Evolutionary conservation across 2,113 vertebrate genomes (phyloP).

Genomic region (Apteryx owenii): DNA sequence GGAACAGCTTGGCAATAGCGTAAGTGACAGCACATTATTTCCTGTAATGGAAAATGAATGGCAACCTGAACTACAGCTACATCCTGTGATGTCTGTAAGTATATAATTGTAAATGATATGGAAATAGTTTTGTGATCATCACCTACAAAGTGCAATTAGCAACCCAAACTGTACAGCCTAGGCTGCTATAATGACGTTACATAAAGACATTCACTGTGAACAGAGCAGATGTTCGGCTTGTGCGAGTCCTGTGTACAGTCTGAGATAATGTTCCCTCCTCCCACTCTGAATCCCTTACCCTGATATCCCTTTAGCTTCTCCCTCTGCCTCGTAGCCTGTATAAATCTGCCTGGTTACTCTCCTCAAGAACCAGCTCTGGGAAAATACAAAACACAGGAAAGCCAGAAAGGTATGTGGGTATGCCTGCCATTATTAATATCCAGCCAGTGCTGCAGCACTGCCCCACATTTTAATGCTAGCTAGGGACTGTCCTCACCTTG

Average conservation of each 20-base stretch:
- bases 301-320: not conserved
- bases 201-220: not conserved
- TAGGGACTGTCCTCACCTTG: not conserved
- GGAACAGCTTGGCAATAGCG: not conserved
- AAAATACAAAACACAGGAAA: not conserved
- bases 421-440: not conserved
- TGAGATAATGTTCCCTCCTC: not conserved
- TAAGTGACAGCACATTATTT: not conserved
- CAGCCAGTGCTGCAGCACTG: not conserved
- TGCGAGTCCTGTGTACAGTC: not conserved
- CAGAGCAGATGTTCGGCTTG: not conserved
- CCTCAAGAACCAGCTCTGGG: not conserved
- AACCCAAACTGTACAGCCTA: not conserved
- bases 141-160: not conserved
- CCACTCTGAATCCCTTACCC: not conserved
- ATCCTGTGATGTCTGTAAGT: not conserved
- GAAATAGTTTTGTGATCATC: not conserved
- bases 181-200: not conserved
- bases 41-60: not conserved
- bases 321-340: not conserved
- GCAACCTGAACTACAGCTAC: not conserved
- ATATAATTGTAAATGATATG: not conserved
- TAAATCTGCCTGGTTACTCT: not conserved
- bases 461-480: not conserved
- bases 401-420: not conserved